Percentiles rank a stretch among this genome's conserved stretches.
These are phyloP conservation scores for Ardeotis arabs DNA, from an alignment of 2,113 vertebrate species.

Conservation along the genomic window DNA sequence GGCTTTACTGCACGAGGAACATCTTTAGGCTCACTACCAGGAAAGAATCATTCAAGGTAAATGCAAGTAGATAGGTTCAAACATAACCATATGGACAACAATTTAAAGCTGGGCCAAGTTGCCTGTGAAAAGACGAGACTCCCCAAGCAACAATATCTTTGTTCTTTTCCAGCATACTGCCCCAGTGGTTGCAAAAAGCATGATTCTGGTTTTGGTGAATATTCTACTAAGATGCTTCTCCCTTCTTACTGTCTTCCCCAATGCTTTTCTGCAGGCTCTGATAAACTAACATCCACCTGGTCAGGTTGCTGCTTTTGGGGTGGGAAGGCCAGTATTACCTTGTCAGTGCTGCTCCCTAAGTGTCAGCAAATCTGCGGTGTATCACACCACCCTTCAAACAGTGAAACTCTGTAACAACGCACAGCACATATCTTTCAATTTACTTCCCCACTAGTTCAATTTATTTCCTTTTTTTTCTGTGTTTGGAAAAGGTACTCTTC, in stretches of 20 bases:
- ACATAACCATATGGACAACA: not conserved
- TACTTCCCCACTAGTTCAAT: not conserved
- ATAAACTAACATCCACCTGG: constrained; percentile 1
- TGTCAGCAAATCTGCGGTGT: constrained; percentile 17
- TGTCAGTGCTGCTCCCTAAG: constrained; percentile 5
- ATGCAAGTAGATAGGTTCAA: not conserved
- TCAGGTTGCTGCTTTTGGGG: constrained; percentile 4
- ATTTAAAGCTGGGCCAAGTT: not conserved
- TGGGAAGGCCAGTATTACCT: not conserved
- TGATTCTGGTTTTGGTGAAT: not conserved
- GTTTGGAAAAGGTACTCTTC: not conserved
- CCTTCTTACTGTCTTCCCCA: not conserved
- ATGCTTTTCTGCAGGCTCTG: not conserved
- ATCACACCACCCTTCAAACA: not conserved
- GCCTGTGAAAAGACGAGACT: not conserved
- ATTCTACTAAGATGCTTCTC: not conserved
- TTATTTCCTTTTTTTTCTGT: not conserved
- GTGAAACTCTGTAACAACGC: not conserved
- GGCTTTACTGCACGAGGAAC: not conserved
- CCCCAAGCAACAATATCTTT: not conserved
- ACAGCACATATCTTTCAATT: constrained; percentile 4
- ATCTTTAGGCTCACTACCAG: not conserved
- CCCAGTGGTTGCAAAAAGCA: not conserved
- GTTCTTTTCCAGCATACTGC: not conserved
- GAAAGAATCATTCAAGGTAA: not conserved